Evolutionary conservation across 2,797 vertebrate genomes (phyloP).

Genomic region (Hyperoplus lanceolatus): DNA sequence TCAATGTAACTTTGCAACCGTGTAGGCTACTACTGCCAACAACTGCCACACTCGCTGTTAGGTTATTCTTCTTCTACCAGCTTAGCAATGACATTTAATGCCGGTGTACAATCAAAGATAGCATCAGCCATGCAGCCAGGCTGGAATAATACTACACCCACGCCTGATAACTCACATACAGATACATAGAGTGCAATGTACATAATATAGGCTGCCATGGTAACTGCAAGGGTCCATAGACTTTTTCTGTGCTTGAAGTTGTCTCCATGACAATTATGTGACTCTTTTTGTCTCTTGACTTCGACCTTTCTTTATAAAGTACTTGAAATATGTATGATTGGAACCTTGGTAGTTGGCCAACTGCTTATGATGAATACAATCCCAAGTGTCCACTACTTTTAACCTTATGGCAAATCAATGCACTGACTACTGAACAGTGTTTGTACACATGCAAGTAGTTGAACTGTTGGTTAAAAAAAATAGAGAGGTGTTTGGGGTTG

Average conservation of each 20-base stretch:
- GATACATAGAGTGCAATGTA: constrained; percentile 68
- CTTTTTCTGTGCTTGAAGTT: constrained; percentile 57
- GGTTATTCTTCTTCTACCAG: neutral
- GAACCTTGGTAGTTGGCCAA: constrained; percentile 17
- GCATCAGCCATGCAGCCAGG: constrained; percentile 58
- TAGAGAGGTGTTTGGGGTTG: neutral
- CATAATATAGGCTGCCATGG: constrained; percentile 76
- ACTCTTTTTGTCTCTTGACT: constrained; percentile 61
- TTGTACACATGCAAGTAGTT: neutral
- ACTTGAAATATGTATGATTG: constrained; percentile 50
- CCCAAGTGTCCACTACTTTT: constrained; percentile 4
- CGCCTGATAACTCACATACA: constrained; percentile 66
- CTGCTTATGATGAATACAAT: constrained; percentile 22
- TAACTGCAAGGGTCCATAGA: constrained; percentile 68
- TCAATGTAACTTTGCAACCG: no score
- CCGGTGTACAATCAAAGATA: constrained; percentile 66
- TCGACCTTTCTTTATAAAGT: constrained; percentile 49
- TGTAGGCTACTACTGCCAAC: no score
- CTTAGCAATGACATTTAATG: constrained; percentile 62
- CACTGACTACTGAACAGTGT: neutral
- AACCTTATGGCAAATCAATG: constrained; percentile 17
- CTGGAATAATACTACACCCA: constrained; percentile 70
- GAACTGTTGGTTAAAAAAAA: neutral
- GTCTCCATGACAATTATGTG: constrained; percentile 68
- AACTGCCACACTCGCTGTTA: no score